Base-by-base conservation (phyloP, 92 coral and sea anemone species). In the Phenganax marumi region DNA sequence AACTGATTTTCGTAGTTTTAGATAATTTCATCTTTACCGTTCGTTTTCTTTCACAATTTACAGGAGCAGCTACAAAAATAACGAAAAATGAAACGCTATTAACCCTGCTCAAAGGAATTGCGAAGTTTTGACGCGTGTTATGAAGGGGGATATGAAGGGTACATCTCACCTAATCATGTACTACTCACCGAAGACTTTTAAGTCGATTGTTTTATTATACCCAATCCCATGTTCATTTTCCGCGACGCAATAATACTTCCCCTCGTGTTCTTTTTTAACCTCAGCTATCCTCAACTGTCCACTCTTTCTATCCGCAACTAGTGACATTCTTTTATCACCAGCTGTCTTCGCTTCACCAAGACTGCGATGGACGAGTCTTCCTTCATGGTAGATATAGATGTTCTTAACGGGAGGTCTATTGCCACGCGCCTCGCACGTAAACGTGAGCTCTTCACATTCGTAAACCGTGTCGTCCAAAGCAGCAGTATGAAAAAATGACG, bases 381-480 rank as follows among this genome's bases (percentile, higher is more conserved):
- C 21, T 12, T 50, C 68, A 24, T 78, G 83, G 51, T 78, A 78
- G 47, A 78, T 48, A 22, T 78, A 21, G 50, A 78, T 33, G 16
- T 39, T 48, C 22, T 47, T 78, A 2, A 78, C 83, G 7, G 83
- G 83, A 12, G 53, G 57, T 8, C 47, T 78, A 8, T 46, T 21
- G 4, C 25, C 73, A 48, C 53, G n/a, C 13, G 83, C 73, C 52
- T 78, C 83, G 25, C 83, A 78, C 23, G 61, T 63, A 47, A 78
- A 63, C 2, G 12, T 6, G 12, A 78, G 23, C 39, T 61, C 57
- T 17, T 78, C 56, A 49, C 83, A 78, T 23, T 78, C 72, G 60
- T 61, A 62, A 6, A 78, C 68, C 0, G 83, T 78, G 55, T 66
- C 60, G 33, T 78, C 83, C 58, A 78, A 46, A 25, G 83, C 72